Evolutionary conservation across 2,113 vertebrate species (phyloP).

Genomic region (Ictidomys tridecemlineatus): DNA sequence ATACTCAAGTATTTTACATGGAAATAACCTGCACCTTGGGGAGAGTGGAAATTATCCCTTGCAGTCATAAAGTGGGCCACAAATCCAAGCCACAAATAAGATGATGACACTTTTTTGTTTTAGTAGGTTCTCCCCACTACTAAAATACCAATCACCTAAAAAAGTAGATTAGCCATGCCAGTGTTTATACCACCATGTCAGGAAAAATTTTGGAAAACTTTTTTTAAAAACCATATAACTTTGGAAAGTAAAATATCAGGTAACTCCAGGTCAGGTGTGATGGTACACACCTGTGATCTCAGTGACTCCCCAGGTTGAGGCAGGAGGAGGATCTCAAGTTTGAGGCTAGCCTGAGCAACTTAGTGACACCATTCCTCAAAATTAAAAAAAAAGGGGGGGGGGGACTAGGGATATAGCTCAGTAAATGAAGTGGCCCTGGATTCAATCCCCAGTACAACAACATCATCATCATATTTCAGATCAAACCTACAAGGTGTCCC

Average conservation of each 20-base stretch:
- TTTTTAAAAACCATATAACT: background rate
- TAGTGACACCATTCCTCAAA: too few species aligned
- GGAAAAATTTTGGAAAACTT: background rate
- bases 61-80: background rate
- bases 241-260: conserved; percentile 47
- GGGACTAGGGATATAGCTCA: too few species aligned
- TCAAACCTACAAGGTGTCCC: background rate
- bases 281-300: too few species aligned
- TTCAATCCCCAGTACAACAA: background rate
- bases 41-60: background rate
- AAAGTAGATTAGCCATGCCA: background rate
- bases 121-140: background rate
- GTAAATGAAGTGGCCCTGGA: too few species aligned
- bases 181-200: background rate
- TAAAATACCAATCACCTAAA: background rate
- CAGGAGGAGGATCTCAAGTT: too few species aligned
- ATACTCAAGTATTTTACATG: background rate
- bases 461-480: background rate
- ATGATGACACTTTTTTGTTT: background rate
- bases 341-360: too few species aligned
- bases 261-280: background rate
- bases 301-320: too few species aligned
- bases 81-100: background rate
- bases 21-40: background rate
- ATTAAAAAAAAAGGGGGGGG: too few species aligned